These are phyloP conservation scores for Gnathonemus echidnorhynchus DNA, from an alignment of 2,113 vertebrate genomes.

Conservation along the genomic window DNA sequence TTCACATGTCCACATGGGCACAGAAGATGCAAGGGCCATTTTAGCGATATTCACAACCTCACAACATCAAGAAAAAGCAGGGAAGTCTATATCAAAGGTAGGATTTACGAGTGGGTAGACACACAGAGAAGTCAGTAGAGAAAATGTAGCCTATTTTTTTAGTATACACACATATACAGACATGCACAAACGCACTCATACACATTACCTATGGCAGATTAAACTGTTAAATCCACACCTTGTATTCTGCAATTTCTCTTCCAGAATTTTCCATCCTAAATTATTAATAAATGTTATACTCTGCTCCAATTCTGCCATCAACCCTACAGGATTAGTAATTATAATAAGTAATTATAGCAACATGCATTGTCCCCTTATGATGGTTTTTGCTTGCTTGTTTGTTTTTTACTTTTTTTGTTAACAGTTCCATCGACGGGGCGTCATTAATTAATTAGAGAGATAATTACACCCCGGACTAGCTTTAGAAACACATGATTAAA, in stretches of 20 bases:
- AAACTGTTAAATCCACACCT: not conserved
- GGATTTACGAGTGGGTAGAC: not conserved
- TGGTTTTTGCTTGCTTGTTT: not conserved
- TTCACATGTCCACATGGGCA: not conserved
- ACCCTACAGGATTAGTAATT: not conserved
- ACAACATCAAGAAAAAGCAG: not conserved
- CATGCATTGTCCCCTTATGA: not conserved
- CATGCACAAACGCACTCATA: not conserved
- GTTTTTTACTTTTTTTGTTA: not conserved
- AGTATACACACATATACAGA: not conserved
- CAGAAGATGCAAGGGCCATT: not conserved
- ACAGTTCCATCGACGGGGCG: not conserved
- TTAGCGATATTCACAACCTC: not conserved
- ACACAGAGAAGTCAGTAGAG: not conserved
- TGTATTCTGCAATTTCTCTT: not conserved
- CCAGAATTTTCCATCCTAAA: not conserved
- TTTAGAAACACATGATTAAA: conserved; percentile 4
- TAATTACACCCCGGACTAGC: not conserved
- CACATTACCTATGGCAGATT: not conserved
- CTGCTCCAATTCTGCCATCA: not conserved
- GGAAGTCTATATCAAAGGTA: not conserved
- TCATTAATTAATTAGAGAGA: not conserved
- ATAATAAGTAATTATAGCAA: not conserved
- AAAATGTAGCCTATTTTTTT: not conserved
- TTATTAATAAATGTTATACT: not conserved